Base-by-base conservation (phyloP, 30 jellyfish, hydroid and myxozoan species). In the Pelagia noctiluca region DNA sequence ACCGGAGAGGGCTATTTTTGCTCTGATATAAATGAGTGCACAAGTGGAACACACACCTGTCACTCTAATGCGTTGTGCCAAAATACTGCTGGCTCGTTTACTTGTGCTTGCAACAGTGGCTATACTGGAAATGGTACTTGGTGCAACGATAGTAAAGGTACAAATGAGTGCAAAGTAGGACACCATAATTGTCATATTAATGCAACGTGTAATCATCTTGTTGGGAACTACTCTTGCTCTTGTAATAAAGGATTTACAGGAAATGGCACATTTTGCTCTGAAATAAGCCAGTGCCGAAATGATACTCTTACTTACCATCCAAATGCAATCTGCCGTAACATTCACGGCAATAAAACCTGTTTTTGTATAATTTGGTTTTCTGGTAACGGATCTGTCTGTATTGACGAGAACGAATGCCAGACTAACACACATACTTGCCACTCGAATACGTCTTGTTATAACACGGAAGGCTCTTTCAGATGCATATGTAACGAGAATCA, bases 261-360 rank as follows among this genome's bases (percentile, higher is more conserved):
- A 26, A 76, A 76, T 54, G 88, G 88, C 4, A 76, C 88, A 0
- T 16, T 18, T 26, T 76, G 88, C 22, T 5, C 21, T 0, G 88
- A 84, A 37, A 61, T 84, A 0, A 35, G 73, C 57, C 88, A 84
- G 36, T 84, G 94, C 94, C 26, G 23, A 0, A 38, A 52, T 29
- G 35, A 37, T 0, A 33, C 31, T 1, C 74, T 79, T 47, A 62
- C 31, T 30, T 82, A 85, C 33, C 85, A 82, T 49, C 28, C n/a
- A 33, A 66, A 69, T 21, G 92, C 92, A 24, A 82, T 67, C 31
- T 82, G 92, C 35, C 28, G 16, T 29, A 82, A 82, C 42, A 82
- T 11, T 50, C n/a, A 19, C 11, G 85, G 92, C 7, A 25, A 67
- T 0, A 65, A 1, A 28, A 48, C 12, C 4, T 82, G 92, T 52